Evolutionary conservation across 2,888 invertebrate genomes (phyloP), one percentile per base, ranked within the genome.

Genomic region (Conchocele bisecta): DNA sequence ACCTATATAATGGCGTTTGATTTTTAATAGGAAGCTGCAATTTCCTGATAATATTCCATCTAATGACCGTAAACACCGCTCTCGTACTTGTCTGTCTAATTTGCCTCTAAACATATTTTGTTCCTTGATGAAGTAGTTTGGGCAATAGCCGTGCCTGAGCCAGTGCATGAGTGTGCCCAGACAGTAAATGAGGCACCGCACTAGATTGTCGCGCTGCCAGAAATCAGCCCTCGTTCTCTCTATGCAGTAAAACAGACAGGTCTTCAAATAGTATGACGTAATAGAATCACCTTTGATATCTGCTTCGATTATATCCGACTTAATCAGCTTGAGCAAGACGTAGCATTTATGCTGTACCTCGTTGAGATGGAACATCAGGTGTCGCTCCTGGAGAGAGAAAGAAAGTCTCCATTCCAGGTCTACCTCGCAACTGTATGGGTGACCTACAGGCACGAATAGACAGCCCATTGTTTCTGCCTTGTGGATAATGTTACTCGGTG

Each of bases 51-150:
- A n/a, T n/a, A n/a, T n/a, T n/a, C n/a, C n/a, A n/a, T n/a, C n/a
- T n/a, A n/a, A n/a, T n/a, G n/a, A n/a, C n/a, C n/a, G n/a, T n/a
- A n/a, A n/a, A n/a, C n/a, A n/a, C n/a, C n/a, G n/a, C n/a, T n/a
- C n/a, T 31, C 17, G 22, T 7, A 17, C n/a, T 4, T 31, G 6
- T 3, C 20, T 9, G 6, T 29, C 3, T 31, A 51, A 3, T n/a
- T 22, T n/a, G 7, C 46, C 20, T 3, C 29, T 29, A 26, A 56
- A 56, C 56, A 56, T 56, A 24, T 56, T 56, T 41, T 56, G 41
- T 26, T 37, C 56, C 2, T 39, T 39, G 13, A 56, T 56, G 41
- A 56, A 56, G 17, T 56, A 56, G 29, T 56, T 56, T 24, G 56
- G 56, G 35, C 56, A 41, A 9, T n/a, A 13, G 0, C 41, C 3